A percentile compares a stretch with the other conserved stretches of the same genome.
Conservation (phyloP, 2,113 vertebrate species). For the Cacatua alba region DNA sequence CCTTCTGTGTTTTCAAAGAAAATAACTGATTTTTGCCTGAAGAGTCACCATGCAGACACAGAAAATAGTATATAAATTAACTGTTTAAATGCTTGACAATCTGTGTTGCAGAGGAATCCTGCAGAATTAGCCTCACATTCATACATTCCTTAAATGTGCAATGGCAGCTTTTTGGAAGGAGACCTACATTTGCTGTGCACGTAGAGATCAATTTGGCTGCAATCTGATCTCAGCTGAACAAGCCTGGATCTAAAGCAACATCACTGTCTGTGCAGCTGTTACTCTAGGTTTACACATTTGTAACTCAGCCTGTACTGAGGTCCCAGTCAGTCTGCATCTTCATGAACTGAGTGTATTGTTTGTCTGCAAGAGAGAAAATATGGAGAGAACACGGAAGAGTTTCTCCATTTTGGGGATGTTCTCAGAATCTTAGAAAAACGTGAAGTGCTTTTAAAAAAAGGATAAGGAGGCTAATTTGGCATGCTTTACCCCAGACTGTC, state of each 20-base stretch:
- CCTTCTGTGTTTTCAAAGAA: background rate
- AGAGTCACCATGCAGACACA: background rate
- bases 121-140: background rate
- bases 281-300: background rate
- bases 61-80: background rate
- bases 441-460: background rate
- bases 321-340: background rate
- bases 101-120: background rate
- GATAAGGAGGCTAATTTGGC: background rate
- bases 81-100: background rate
- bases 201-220: background rate
- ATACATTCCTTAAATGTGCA: background rate
- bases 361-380: background rate
- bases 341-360: background rate
- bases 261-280: background rate
- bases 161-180: background rate
- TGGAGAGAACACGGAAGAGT: background rate
- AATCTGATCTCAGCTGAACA: background rate
- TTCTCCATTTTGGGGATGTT: background rate
- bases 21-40: background rate
- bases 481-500: background rate
- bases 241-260: background rate
- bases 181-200: background rate
- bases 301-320: background rate
- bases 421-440: background rate